Conservation (phyloP, 2,113 vertebrate genomes). For the Vombatus ursinus region DNA sequence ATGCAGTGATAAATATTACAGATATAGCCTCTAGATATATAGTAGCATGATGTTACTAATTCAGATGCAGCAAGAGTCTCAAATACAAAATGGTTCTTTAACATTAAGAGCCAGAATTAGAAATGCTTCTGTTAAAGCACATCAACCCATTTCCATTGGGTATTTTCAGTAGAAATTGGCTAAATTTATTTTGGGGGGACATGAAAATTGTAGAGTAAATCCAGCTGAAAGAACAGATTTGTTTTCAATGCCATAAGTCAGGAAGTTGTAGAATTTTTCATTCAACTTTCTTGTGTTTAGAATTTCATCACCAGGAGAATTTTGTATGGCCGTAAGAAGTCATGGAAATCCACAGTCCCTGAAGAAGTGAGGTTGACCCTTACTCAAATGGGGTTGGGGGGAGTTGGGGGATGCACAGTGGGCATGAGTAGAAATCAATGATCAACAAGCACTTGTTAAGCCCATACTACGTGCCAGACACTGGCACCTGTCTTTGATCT, state of each 20-base stretch:
- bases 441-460: background rate
- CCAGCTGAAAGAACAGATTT: slow-evolving; percentile 59
- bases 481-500: background rate
- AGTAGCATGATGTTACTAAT: slow-evolving; percentile 63
- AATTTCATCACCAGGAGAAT: slow-evolving; percentile 16
- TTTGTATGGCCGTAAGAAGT: background rate
- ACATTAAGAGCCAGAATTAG: slow-evolving; percentile 65
- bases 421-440: background rate
- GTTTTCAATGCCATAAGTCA: slow-evolving; percentile 52
- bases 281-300: slow-evolving; percentile 58
- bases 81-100: slow-evolving; percentile 44
- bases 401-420: background rate
- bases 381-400: background rate
- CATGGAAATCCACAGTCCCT: background rate
- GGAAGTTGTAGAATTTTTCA: slow-evolving; percentile 55
- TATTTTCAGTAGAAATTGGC: slow-evolving; percentile 60
- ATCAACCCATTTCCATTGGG: slow-evolving; percentile 23
- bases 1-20: slow-evolving; percentile 70
- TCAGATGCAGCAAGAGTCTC: slow-evolving; percentile 57
- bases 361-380: background rate
- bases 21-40: slow-evolving; percentile 63
- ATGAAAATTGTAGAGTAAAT: slow-evolving; percentile 49
- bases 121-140: slow-evolving; percentile 56
- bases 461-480: background rate
- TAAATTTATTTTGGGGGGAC: slow-evolving; percentile 49